Evolutionary conservation across 2,888 invertebrate species (phyloP).

Genomic region (Seira musarum): DNA sequence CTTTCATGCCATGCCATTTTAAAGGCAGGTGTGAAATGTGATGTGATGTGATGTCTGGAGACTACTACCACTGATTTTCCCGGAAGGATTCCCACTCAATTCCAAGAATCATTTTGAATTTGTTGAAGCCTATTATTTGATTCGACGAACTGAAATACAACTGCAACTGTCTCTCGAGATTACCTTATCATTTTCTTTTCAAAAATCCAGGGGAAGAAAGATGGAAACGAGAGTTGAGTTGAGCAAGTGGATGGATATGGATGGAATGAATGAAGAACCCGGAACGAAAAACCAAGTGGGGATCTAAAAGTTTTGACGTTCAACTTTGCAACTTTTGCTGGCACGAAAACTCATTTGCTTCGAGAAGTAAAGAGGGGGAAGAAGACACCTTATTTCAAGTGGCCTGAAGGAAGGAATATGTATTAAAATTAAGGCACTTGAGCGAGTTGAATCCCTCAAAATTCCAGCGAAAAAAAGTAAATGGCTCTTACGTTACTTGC

Average conservation of each 20-base stretch:
- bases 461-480: neutral
- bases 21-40: too few relatives aligned
- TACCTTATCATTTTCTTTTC: too few relatives aligned
- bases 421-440: constrained; percentile 54
- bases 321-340: neutral
- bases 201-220: neutral
- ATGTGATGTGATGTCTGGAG: too few relatives aligned
- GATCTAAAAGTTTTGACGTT: neutral
- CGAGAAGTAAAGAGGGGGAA: neutral
- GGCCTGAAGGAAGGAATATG: constrained; percentile 49
- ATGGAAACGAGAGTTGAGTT: neutral
- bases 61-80: too few relatives aligned
- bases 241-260: neutral
- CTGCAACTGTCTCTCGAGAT: too few relatives aligned
- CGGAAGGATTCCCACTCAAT: too few relatives aligned
- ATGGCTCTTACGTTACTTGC: neutral
- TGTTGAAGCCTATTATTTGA: too few relatives aligned
- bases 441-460: constrained; percentile 22
- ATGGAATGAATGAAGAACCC: too few relatives aligned
- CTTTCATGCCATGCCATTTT: too few relatives aligned
- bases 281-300: too few relatives aligned
- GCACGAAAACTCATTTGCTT: neutral
- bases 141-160: too few relatives aligned
- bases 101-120: too few relatives aligned
- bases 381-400: constrained; percentile 3